These are phyloP conservation scores for Morelia viridis DNA, from an alignment of 2,797 vertebrate species.

Conservation along the genomic window DNA sequence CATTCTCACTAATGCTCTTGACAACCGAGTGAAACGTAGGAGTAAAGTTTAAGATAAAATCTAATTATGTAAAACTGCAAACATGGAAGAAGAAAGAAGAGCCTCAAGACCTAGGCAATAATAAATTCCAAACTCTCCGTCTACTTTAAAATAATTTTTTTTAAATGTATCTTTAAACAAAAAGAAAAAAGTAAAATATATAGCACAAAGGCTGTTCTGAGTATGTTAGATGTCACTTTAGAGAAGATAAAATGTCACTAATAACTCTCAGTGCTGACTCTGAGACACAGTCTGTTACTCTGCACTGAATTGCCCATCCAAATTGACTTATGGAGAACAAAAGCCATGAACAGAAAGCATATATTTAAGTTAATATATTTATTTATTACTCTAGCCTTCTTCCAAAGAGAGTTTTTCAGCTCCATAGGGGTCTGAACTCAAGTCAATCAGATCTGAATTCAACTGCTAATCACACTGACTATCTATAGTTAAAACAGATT, in stretches of 20 bases:
- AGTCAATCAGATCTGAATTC: background rate
- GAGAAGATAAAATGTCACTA: background rate
- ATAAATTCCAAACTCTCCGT: background rate
- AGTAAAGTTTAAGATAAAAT: slow-evolving; percentile 12
- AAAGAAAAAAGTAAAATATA: background rate
- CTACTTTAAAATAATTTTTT: background rate
- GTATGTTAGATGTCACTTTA: background rate
- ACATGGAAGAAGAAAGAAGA: background rate
- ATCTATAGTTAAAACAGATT: background rate
- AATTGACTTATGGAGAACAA: background rate
- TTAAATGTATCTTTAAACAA: background rate
- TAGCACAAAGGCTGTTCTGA: background rate
- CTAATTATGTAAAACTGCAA: slow-evolving; percentile 8
- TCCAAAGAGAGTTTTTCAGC: background rate
- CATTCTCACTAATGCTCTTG: slow-evolving; percentile 1
- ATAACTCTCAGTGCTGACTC: background rate
- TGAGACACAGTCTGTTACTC: background rate
- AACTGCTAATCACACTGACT: background rate
- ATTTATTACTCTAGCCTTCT: background rate
- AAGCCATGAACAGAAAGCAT: background rate
- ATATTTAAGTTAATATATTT: background rate
- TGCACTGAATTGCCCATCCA: background rate
- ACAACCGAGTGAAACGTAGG: background rate
- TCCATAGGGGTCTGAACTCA: background rate
- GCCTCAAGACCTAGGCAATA: background rate